Conservation (phyloP, 2,113 vertebrate genomes). For the Indicator maculatus region DNA sequence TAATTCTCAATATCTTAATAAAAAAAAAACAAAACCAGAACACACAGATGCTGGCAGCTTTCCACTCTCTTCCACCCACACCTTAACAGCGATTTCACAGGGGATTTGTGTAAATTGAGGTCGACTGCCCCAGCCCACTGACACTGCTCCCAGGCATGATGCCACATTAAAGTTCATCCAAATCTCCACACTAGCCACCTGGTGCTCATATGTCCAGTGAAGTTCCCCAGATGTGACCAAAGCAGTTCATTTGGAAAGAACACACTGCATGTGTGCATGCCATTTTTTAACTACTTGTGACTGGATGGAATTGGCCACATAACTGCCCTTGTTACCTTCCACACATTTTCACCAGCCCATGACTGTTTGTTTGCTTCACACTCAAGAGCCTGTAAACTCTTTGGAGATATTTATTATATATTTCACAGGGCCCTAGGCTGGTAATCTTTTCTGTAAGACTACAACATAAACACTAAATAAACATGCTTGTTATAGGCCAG, state of each 20-base stretch:
- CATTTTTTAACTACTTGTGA: background rate
- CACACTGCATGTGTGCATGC: background rate
- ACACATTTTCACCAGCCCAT: background rate
- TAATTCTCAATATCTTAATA: background rate
- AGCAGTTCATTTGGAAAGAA: background rate
- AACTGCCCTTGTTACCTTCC: background rate
- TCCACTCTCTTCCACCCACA: background rate
- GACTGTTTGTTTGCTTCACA: background rate
- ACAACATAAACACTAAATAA: conserved; percentile 10
- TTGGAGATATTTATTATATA: background rate
- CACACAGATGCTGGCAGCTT: background rate
- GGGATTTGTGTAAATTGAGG: background rate
- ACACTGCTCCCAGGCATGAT: background rate
- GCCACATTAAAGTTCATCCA: background rate
- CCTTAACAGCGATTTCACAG: background rate
- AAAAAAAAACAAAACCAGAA: background rate
- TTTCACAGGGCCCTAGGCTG: background rate
- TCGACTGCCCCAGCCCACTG: rapidly evolving
- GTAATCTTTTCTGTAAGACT: background rate
- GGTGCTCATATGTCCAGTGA: background rate
- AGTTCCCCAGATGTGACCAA: background rate
- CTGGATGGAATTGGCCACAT: background rate
- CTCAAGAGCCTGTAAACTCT: background rate
- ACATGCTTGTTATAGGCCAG: background rate
- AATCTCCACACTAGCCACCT: background rate